Evolutionary conservation across 2,888 invertebrate species (phyloP).

Genomic region (Eurytoma adleriae): DNA sequence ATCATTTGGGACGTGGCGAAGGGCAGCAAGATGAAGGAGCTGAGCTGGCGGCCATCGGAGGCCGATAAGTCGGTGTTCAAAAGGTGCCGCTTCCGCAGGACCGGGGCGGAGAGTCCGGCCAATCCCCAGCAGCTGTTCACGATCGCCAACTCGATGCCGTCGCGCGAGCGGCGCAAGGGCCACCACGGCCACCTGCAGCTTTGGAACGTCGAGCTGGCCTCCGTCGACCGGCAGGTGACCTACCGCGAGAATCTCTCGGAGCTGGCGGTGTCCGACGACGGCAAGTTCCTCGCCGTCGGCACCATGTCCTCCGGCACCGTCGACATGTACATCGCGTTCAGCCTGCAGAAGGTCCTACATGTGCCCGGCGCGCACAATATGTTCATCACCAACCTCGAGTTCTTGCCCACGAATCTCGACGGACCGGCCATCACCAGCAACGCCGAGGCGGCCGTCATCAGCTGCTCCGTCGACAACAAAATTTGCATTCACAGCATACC

Average conservation of each 20-base stretch:
- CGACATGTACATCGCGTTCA: constrained; percentile 93
- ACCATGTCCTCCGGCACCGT: constrained; percentile 96
- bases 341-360: constrained; percentile 91
- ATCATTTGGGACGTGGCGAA: constrained; percentile 86
- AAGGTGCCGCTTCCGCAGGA: constrained; percentile 82
- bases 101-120: constrained; percentile 80
- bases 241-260: constrained; percentile 89
- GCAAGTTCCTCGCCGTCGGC: constrained; percentile 93
- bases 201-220: constrained; percentile 85
- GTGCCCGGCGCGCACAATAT: constrained; percentile 93
- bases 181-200: constrained; percentile 81
- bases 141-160: constrained; percentile 87
- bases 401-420: constrained; percentile 86
- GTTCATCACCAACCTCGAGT: constrained; percentile 98
- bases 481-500: constrained; percentile 92
- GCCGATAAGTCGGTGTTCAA: constrained; percentile 90
- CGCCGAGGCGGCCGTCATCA: constrained; percentile 91
- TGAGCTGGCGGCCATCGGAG: constrained; percentile 85
- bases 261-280: constrained; percentile 92
- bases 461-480: constrained; percentile 97
- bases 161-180: constrained; percentile 66
- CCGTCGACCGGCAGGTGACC: constrained; percentile 78
- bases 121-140: constrained; percentile 80
- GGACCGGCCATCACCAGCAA: constrained; percentile 85
- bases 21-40: constrained; percentile 82